phyloP scores from a whole-genome alignment of 1,140 invertebrate genomes.

The Psix sp. region DNA sequence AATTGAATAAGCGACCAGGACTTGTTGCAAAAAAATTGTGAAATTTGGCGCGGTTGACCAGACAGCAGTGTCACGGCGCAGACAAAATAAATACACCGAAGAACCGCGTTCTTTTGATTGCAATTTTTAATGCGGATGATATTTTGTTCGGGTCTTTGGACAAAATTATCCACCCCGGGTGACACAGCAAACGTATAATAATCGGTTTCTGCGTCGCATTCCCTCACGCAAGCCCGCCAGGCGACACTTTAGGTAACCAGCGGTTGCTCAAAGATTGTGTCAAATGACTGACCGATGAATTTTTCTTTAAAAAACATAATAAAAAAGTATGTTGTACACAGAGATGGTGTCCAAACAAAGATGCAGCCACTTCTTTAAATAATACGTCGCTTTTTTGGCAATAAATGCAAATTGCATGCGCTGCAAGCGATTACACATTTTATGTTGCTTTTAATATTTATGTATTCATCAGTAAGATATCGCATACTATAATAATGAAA shows the following conservation, averaged over 20 bases:
- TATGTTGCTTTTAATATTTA: conserved; percentile 39
- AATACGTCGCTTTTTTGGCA: conserved; percentile 34
- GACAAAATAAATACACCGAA: conserved; percentile 44
- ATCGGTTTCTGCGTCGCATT: conserved; percentile 67
- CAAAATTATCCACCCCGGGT: conserved; percentile 72
- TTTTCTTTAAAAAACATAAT: conserved; percentile 30
- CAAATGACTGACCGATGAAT: conserved; percentile 48
- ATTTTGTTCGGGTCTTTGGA: conserved; percentile 61
- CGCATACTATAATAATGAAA: conserved; percentile 19
- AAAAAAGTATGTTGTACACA: conserved; percentile 6
- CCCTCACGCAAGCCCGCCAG: conserved; percentile 74
- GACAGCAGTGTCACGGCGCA: conserved; percentile 26
- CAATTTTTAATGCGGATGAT: conserved; percentile 48
- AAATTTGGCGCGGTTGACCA: conserved; percentile 25
- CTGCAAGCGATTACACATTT: conserved; percentile 40
- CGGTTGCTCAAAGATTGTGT: conserved; percentile 60
- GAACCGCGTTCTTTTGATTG: conserved; percentile 19
- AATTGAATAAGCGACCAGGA: conserved; percentile 52
- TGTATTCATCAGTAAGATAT: conserved; percentile 13
- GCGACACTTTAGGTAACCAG: conserved; percentile 75
- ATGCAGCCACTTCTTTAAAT: conserved; percentile 20
- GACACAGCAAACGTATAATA: conserved; percentile 72
- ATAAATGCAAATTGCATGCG: conserved; percentile 43
- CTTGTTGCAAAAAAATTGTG: conserved; percentile 6
- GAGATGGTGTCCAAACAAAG: conserved; percentile 34